Percentiles rank a stretch among this genome's conserved stretches.
Evolutionary conservation across 1,140 invertebrate genomes (phyloP).

Genomic region (Drosophila biarmipes): DNA sequence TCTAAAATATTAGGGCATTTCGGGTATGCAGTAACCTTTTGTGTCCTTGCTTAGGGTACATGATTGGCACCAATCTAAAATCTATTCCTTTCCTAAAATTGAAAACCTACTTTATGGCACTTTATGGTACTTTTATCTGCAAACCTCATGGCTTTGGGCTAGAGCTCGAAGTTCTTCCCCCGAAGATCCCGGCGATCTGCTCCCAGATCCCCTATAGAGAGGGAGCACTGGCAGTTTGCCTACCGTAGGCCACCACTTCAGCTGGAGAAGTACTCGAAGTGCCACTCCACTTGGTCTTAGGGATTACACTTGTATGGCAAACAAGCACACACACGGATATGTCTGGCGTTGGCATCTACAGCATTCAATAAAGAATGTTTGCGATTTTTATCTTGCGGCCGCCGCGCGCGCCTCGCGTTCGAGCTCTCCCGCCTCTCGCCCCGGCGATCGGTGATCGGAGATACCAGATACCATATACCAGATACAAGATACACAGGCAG

Average conservation of each 20-base stretch:
- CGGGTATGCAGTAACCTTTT: background rate
- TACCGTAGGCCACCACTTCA: conserved; percentile 40
- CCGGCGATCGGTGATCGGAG: conserved; percentile 34
- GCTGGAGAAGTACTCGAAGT: conserved; percentile 71
- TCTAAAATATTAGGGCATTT: background rate
- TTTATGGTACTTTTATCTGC: background rate
- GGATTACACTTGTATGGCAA: conserved; percentile 25
- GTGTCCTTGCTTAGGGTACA: no score
- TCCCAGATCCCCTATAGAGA: background rate
- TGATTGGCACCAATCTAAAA: background rate
- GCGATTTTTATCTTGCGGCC: conserved; percentile 72
- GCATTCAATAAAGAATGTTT: conserved; percentile 83
- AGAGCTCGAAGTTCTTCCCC: background rate
- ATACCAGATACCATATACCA: conserved; percentile 42
- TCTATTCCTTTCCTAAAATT: no score
- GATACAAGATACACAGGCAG: conserved; percentile 26
- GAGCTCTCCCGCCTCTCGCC: conserved; percentile 30
- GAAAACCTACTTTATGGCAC: background rate
- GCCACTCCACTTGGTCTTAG: conserved; percentile 71
- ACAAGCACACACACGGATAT: conserved; percentile 12
- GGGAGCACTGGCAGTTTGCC: conserved; percentile 2
- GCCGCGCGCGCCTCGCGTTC: conserved; percentile 45
- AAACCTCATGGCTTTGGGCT: no score
- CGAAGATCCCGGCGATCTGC: conserved; percentile 14
- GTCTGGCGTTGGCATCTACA: conserved; percentile 71